Evolutionary conservation across 1,140 invertebrate genomes (phyloP).

Genomic region (Zophobas morio): DNA sequence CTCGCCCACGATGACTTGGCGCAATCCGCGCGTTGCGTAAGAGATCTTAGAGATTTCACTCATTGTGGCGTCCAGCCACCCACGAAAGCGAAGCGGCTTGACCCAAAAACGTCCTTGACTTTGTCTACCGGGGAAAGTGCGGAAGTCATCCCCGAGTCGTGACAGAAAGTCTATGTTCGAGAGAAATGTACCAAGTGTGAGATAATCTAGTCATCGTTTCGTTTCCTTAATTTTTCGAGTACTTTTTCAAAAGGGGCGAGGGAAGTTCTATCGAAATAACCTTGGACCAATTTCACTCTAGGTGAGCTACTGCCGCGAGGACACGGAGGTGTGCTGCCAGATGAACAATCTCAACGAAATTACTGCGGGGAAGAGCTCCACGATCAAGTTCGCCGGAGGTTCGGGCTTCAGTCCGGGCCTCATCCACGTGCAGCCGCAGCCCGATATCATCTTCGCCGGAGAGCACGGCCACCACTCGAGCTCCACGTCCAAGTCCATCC

Average conservation of each 20-base stretch:
- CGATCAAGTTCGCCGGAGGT: slow-evolving; percentile 54
- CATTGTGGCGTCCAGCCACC: not conserved
- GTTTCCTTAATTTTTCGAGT: too few species aligned
- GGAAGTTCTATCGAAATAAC: too few species aligned
- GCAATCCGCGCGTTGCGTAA: not conserved
- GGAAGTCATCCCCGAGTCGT: not conserved
- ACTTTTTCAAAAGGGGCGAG: too few species aligned
- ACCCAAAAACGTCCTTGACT: slow-evolving; percentile 15
- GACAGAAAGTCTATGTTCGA: slow-evolving; percentile 16
- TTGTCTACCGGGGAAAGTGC: slow-evolving; percentile 9
- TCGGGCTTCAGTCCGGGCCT: slow-evolving; percentile 56
- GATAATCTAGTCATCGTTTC: too few species aligned
- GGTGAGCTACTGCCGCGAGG: slow-evolving; percentile 67
- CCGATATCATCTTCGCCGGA: slow-evolving; percentile 51
- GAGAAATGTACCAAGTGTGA: too few species aligned
- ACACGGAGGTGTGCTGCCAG: slow-evolving; percentile 70
- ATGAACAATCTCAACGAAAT: slow-evolving; percentile 54
- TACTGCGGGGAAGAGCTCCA: slow-evolving; percentile 58
- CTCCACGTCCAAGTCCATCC: slow-evolving; percentile 51
- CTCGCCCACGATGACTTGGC: not conserved
- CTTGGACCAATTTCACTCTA: slow-evolving; percentile 45
- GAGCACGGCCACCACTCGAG: slow-evolving; percentile 51
- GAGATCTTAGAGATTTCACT: slow-evolving; percentile 6
- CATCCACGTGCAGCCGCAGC: slow-evolving; percentile 54
- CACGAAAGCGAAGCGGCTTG: not conserved